A percentile compares a stretch with the other conserved stretches of the same genome.
These are phyloP conservation scores for Glaucidium brasilianum DNA, from an alignment of 2,113 vertebrate species.

Conservation along the genomic window DNA sequence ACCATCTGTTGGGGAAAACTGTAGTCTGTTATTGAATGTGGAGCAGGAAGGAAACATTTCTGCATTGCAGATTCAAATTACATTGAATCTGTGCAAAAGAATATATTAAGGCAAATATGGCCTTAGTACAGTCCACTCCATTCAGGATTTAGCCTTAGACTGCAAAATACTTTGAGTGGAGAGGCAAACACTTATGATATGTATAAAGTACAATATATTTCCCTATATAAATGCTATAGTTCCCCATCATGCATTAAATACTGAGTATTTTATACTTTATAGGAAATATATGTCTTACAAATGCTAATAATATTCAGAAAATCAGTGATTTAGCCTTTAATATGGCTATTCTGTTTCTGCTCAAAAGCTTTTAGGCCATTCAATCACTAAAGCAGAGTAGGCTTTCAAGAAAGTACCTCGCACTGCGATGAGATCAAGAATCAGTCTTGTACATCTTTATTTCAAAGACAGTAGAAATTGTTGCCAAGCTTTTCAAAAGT, in stretches of 20 bases:
- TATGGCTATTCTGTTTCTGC: background rate
- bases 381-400: background rate
- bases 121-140: background rate
- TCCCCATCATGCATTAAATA: background rate
- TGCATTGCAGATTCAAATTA: background rate
- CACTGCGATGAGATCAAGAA: background rate
- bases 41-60: background rate
- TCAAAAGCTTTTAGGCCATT: background rate
- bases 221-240: background rate
- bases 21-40: background rate
- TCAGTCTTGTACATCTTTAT: background rate
- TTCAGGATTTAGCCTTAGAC: background rate
- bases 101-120: background rate
- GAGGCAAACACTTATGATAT: background rate
- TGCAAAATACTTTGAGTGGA: background rate
- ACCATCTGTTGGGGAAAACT: slow-evolving; percentile 47
- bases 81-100: background rate
- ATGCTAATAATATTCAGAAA: background rate
- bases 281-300: background rate
- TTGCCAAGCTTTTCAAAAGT: background rate
- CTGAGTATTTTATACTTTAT: background rate
- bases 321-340: background rate
- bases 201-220: background rate
- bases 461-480: background rate
- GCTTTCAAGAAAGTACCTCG: background rate